Evolutionary conservation across 2,797 vertebrate species (phyloP), one percentile per base, ranked within the genome.

Genomic region (Acomys russatus): DNA sequence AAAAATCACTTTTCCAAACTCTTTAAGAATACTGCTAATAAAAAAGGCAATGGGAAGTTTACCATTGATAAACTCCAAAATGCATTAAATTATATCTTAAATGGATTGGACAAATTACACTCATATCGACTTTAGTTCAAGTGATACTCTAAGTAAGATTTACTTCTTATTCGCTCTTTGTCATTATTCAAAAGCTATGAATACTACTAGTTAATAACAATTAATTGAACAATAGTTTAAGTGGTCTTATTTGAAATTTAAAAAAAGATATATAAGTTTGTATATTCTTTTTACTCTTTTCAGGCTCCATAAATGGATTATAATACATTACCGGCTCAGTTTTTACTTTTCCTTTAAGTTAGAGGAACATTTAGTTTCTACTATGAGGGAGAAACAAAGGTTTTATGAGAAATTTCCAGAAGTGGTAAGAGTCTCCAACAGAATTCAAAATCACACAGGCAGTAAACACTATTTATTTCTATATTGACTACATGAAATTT

Each of bases 281-380:
- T 56, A 17, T 9, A 71, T 56, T 11, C 22, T 56, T 71, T 70
- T 30, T 35, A 71, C 7, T 28, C 66, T 87, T 8, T 12, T 9
- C 10, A n/a, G 12, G 54, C 54, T 54, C 54, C 54, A 54, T 54
- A 22, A 12, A 74, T 4, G 4, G 25, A 38, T 54, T 33, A 56
- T n/a, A 22, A 3, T 14, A 12, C 15, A 20, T 38, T 44, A 64
- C 4, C 4, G 35, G 4, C 10, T 66, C 9, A 0, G 70, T 51
- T 96, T 90, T 89, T 88, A 56, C 20, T 33, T 78, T 59, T n/a
- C n/a, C 11, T 78, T 83, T 56, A 5, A 38, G 25, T 35, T 85
- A 70, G 68, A 89, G 61, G 59, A 68, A 88, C 90, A 66, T 85
- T 73, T 12, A 64, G 14, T 85, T 88, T 92, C 64, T 66, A 87